phyloP scores from a whole-genome alignment of 2,888 invertebrate species.

The Xylota segnis region DNA sequence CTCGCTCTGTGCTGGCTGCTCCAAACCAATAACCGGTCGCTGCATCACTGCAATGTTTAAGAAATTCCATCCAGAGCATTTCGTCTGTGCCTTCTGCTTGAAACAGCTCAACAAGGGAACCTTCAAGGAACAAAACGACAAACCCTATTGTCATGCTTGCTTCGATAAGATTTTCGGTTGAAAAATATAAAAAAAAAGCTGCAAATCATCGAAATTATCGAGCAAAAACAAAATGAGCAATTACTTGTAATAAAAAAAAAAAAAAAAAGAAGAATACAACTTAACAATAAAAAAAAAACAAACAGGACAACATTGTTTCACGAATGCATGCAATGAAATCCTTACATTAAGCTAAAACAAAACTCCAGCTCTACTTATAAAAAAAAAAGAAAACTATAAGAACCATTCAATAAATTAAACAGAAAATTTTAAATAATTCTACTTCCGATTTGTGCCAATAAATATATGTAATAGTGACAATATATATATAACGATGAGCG shows the following conservation, averaged over 20 bases:
- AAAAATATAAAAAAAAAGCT: conserved; percentile 76
- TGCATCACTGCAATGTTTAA: conserved; percentile 99
- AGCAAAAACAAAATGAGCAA: conserved; percentile 28
- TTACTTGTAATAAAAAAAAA: conserved; percentile 20
- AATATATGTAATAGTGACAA: conserved; percentile 32
- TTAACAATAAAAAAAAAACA: conserved; percentile 39
- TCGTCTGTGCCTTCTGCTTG: conserved; percentile 99
- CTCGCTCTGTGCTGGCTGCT: conserved; percentile 98
- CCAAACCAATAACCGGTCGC: conserved; percentile 98
- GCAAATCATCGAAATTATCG: conserved; percentile 16
- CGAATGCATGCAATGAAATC: conserved; percentile 49
- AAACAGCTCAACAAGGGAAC: conserved; percentile 99
- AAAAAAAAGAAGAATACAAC: conserved; percentile 10
- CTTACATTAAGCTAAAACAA: conserved; percentile 32
- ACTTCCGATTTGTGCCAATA: conserved; percentile 72
- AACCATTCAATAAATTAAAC: conserved; percentile 23
- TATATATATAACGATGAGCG: conserved; percentile 42
- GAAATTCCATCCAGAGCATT: conserved; percentile 99
- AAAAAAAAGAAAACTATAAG: conserved; percentile 28
- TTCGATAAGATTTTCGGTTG: conserved; percentile 98
- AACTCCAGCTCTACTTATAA: conserved; percentile 34
- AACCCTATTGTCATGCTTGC: conserved; percentile 99
- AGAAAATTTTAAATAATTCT: conserved; percentile 28
- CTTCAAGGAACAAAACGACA: conserved; percentile 99
- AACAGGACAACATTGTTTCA: conserved; percentile 34